Conservation (phyloP, 2,797 vertebrate species). For the Sebastolobus altivelis region DNA sequence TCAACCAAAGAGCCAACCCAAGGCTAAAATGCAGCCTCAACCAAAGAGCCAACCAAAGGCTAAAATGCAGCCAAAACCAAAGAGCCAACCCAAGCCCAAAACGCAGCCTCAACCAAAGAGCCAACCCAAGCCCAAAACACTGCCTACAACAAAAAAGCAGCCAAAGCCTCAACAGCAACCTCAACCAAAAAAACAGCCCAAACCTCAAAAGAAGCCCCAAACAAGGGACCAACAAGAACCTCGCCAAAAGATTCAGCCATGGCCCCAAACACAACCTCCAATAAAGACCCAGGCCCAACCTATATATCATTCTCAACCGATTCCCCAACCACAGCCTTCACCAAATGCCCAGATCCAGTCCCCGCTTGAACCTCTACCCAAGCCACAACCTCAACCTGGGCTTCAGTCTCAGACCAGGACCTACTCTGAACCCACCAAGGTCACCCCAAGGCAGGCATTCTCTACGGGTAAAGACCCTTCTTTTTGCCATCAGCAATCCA, state of each 20-base stretch:
- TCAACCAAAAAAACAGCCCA: background rate
- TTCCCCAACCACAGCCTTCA: slow-evolving; percentile 7
- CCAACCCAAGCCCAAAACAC: slow-evolving; percentile 13
- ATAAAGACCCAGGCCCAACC: slow-evolving; percentile 10
- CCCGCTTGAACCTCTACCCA: slow-evolving; percentile 31
- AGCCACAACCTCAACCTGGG: slow-evolving; percentile 54
- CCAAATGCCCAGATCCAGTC: slow-evolving; percentile 21
- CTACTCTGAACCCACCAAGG: slow-evolving; percentile 63
- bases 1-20: background rate
- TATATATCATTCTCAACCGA: slow-evolving; percentile 14
- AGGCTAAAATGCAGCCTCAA: background rate
- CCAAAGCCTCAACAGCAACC: background rate
- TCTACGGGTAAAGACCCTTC: slow-evolving; percentile 79
- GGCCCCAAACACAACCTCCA: slow-evolving; percentile 16
- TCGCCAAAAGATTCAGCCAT: slow-evolving; percentile 35
- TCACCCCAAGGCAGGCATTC: slow-evolving; percentile 58
- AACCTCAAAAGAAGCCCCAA: background rate
- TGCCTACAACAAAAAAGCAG: background rate
- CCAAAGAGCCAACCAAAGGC: background rate
- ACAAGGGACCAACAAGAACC: slow-evolving; percentile 3
- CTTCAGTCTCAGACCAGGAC: slow-evolving; percentile 65
- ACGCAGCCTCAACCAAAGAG: slow-evolving; percentile 23
- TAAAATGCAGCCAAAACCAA: slow-evolving; percentile 15
- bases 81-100: slow-evolving; percentile 26
- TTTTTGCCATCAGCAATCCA: slow-evolving; percentile 57